Evolutionary conservation across 2,888 invertebrate genomes (phyloP).

Genomic region (Cryptus viduatorius): DNA sequence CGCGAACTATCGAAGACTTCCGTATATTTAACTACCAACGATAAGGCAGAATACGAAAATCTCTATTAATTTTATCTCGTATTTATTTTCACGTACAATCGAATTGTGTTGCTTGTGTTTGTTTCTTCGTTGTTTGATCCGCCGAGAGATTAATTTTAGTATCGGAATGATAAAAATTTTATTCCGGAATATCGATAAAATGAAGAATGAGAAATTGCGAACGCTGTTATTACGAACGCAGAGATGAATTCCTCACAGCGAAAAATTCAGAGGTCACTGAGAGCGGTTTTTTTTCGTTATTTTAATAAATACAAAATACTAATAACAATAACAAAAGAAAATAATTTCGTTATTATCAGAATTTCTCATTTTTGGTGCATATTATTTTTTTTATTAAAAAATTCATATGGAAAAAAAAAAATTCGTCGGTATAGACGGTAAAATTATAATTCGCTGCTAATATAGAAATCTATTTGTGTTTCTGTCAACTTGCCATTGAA

Average conservation of each 20-base stretch:
- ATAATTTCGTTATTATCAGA: too few species aligned
- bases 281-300: neutral
- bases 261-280: neutral
- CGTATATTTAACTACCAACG: neutral
- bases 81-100: neutral
- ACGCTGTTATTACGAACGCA: neutral
- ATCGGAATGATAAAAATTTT: neutral
- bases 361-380: too few species aligned
- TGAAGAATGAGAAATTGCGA: neutral
- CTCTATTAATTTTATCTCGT: neutral
- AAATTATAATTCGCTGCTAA: neutral
- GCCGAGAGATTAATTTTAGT: neutral
- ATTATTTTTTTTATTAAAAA: too few species aligned
- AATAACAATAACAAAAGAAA: too few species aligned
- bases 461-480: neutral
- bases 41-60: neutral
- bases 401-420: too few species aligned
- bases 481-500: neutral
- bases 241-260: neutral
- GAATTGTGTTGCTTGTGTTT: neutral
- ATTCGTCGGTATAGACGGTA: neutral
- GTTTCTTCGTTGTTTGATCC: neutral
- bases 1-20: neutral
- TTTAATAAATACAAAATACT: neutral
- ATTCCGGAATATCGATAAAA: neutral